Base-by-base conservation (phyloP, 2,888 invertebrate genomes). In the Herminia tarsipennalis region DNA sequence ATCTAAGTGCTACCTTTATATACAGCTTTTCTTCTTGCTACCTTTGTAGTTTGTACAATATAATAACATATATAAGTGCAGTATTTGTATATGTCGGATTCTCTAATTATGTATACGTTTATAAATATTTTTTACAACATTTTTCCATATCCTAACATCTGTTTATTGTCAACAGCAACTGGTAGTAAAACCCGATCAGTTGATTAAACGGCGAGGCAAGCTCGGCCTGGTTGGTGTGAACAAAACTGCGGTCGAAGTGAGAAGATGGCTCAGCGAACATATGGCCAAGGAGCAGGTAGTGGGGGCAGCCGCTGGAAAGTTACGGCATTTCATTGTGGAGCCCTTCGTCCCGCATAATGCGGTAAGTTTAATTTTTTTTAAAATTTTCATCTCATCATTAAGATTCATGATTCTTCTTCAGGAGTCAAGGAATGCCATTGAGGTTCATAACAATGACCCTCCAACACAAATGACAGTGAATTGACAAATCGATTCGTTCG, bases 171-270 rank as follows among this genome's bases (percentile, higher is more conserved):
- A 8, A 2, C 89, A 97, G 96, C 94, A 96, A 88, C 92, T 99
- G 63, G 99, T 99, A 2, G 99, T 98, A n/a, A 99, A 99, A 81
- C 99, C 99, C 0, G 99, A 99, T 88, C 99, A 99, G 92, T 92
- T 99, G 86, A 99, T 99, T 81, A 99, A 99, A 84, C 93, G 99
- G 17, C 95, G 99, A 43, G 99, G 99, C 41, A 99, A 99, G 87
- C 94, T 99, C 42, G 99, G 99, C 0, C 92, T 99, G 37, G 98
- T 99, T 63, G 97, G 98, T 64, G 98, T 99, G 3, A 98, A 99
- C 81, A 96, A 96, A 70, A 94, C 95, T 51, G 93, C 96, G 3
- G 92, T 93, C 0, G 94, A 95, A 14, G 97, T 97, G 10, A 93
- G 97, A 72, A 85, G 94, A 82, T 99, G 99, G 99, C 93, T 99